Percentiles rank a stretch among this genome's conserved stretches.
phyloP scores from a whole-genome alignment of 2,888 invertebrate genomes.

The Lasioglossum morio region DNA sequence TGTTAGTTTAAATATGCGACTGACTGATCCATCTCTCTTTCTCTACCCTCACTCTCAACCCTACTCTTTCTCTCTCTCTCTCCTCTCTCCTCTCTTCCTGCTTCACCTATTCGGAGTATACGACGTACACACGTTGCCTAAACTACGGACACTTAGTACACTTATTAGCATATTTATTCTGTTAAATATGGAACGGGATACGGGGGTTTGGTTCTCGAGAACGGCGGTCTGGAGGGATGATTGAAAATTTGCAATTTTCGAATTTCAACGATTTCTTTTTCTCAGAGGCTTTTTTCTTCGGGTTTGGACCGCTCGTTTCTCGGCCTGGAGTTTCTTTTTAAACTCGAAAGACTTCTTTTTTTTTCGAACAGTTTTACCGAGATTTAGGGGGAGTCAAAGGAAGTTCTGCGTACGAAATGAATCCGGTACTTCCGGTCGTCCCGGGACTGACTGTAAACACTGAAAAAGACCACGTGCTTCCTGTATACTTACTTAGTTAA shows the following conservation, averaged over 20 bases:
- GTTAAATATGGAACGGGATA: constrained; percentile 72
- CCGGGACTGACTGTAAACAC: constrained; percentile 78
- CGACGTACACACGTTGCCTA: constrained; percentile 83
- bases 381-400: constrained; percentile 30
- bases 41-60: constrained; percentile 44
- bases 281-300: too few species aligned
- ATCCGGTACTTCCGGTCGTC: constrained; percentile 72
- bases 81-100: constrained; percentile 30
- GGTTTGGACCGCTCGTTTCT: constrained; percentile 28
- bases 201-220: constrained; percentile 3
- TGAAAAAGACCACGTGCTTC: constrained; percentile 82
- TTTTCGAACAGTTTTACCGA: background rate
- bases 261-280: constrained; percentile 6
- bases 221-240: constrained; percentile 34
- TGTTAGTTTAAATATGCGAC: constrained; percentile 81
- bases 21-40: constrained; percentile 72
- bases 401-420: constrained; percentile 67
- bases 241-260: background rate
- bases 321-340: background rate
- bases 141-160: constrained; percentile 84
- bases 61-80: background rate
- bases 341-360: background rate
- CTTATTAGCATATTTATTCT: constrained; percentile 82
- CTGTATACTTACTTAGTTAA: constrained; percentile 83
- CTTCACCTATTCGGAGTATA: constrained; percentile 76